Base-by-base conservation (phyloP, 2,113 vertebrate species). In the Passer domesticus region DNA sequence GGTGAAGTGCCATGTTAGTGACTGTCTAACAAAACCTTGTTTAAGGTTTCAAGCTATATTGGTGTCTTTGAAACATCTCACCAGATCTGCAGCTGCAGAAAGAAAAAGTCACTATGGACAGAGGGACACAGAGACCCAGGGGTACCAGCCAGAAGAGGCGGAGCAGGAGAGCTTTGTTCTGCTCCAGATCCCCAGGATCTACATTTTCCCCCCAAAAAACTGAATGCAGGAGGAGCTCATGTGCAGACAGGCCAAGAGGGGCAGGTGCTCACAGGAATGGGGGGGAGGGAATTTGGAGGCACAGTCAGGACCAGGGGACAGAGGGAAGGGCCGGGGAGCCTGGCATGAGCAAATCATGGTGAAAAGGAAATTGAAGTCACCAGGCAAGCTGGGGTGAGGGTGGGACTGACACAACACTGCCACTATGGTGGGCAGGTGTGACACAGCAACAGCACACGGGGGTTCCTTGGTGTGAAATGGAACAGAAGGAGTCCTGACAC, bases 61-160 rank as follows among this genome's bases (percentile, higher is more conserved):
- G 20, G 41, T 62, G 35, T 69, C 41, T 69, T 76, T 76, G 31
- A 31, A 31, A 16, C 12, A 35, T 27, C 31, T 31, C 47, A 15
- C 2, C 55, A 43, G 20, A 11, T 3, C 55, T 55, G 19, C 37
- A 52, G 60, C 39, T 82, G 52, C 62, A 35, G 53, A 25, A 68
- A 33, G 24, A 8, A 8, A 27, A 67, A 20, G 24, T 30, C 0
- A 0, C 9, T 8, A 2, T 3, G 39, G 46, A 41, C n/a, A 25
- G n/a, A 47, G 55, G 24, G n/a, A 62, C 63, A 62, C 24, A 43
- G 46, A 25, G 11, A 14, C 6, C 12, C 46, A 63, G 41, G 24
- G 23, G 13, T 6, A 14, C 7, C 58, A 52, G 33, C 12, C 68
- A 68, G 46, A 52, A 41, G 24, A 35, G 28, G 9, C 10, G 15